Conservation (phyloP, 2,797 vertebrate species). For the Gymnothorax javanicus region DNA sequence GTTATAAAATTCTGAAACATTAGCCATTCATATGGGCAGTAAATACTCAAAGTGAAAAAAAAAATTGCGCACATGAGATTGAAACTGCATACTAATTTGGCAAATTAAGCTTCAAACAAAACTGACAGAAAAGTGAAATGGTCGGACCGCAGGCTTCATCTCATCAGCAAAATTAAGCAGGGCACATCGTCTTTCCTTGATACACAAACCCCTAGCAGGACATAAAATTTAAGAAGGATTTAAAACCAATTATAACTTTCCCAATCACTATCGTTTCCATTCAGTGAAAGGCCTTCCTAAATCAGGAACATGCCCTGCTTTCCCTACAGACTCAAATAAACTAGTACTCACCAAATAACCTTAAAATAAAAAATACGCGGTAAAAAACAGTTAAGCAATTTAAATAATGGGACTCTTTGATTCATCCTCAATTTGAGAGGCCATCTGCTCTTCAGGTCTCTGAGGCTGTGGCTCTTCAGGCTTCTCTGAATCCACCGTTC, state of each 20-base stretch:
- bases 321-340: neutral
- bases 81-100: neutral
- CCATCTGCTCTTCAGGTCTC: slow-evolving; percentile 71
- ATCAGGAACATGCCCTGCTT: neutral
- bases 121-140: neutral
- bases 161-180: neutral
- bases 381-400: slow-evolving; percentile 20
- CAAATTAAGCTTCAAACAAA: neutral
- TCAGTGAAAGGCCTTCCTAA: neutral
- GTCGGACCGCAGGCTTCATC: neutral
- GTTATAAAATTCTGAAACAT: neutral
- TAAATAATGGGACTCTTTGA: slow-evolving; percentile 53
- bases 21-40: slow-evolving; percentile 5
- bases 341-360: neutral
- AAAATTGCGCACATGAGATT: neutral
- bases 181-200: neutral
- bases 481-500: slow-evolving; percentile 61
- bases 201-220: neutral
- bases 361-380: neutral
- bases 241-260: neutral
- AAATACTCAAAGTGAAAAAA: neutral
- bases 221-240: neutral
- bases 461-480: slow-evolving; percentile 44
- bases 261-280: neutral
- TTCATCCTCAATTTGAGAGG: slow-evolving; percentile 83